Conservation (phyloP, 2,888 invertebrate species). For the Microchrysa polita region DNA sequence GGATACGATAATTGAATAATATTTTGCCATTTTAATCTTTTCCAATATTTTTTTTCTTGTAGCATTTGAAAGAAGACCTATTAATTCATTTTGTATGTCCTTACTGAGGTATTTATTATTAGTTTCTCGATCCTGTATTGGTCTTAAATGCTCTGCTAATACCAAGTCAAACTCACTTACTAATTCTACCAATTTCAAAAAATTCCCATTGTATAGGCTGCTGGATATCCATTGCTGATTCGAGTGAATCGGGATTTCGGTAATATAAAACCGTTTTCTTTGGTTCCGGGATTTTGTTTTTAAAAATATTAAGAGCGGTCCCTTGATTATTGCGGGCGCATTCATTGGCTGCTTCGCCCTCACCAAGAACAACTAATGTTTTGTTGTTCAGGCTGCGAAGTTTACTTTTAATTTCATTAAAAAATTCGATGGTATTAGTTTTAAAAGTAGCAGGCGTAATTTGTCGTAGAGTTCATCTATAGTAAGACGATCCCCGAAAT, state of each 20-base stretch:
- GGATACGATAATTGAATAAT: too few relatives aligned
- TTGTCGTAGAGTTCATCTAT: slow-evolving; percentile 43
- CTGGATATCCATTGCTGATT: slow-evolving; percentile 49
- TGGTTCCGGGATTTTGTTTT: slow-evolving; percentile 51
- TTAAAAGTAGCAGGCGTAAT: slow-evolving; percentile 40
- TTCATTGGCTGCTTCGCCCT: slow-evolving; percentile 23
- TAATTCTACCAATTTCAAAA: too few relatives aligned
- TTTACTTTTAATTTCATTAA: slow-evolving; percentile 45
- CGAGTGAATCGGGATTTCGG: slow-evolving; percentile 47
- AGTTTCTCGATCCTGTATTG: too few relatives aligned
- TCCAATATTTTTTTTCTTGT: too few relatives aligned
- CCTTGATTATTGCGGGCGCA: slow-evolving; percentile 47
- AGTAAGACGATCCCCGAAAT: slow-evolving; percentile 44
- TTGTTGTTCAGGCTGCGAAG: slow-evolving; percentile 49
- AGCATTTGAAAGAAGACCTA: too few relatives aligned
- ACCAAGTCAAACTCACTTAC: too few relatives aligned
- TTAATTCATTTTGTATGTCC: too few relatives aligned
- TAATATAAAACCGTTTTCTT: slow-evolving; percentile 46
- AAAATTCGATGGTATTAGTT: slow-evolving; percentile 43
- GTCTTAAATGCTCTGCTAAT: too few relatives aligned
- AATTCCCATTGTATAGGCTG: too few relatives aligned
- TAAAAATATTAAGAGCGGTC: slow-evolving; percentile 51
- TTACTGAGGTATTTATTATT: too few relatives aligned
- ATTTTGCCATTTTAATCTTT: too few relatives aligned
- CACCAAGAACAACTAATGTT: slow-evolving; percentile 35